A percentile compares a stretch with the other conserved stretches of the same genome.
Evolutionary conservation across 2,797 vertebrate species (phyloP).

Genomic region (Hypotaenidia philippensis): DNA sequence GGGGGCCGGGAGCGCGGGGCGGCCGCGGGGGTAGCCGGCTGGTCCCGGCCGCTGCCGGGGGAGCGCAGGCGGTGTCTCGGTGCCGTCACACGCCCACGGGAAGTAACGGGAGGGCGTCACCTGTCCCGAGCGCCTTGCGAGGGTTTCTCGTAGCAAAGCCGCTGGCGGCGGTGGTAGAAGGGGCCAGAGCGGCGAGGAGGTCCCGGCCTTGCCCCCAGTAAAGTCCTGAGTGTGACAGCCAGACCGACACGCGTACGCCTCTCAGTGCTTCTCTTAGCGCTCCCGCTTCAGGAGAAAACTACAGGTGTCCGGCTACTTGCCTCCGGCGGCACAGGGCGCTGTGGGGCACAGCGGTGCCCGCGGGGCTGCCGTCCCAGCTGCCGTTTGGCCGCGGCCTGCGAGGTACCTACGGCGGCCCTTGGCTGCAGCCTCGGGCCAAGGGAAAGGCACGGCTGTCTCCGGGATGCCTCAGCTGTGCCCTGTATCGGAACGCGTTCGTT

Average conservation of each 20-base stretch:
- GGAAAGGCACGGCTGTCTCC: background rate
- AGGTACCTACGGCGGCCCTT: too few relatives aligned
- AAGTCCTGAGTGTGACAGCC: background rate
- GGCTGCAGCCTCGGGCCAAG: background rate
- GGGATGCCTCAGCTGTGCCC: background rate
- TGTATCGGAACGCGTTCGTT: too few relatives aligned
- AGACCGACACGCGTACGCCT: accelerated
- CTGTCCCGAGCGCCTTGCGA: background rate
- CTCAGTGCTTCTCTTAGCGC: background rate
- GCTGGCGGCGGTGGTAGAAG: accelerated
- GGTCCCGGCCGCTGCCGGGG: accelerated
- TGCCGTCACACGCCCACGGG: background rate
- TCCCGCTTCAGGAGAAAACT: background rate
- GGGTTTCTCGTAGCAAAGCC: background rate
- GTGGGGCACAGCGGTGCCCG: background rate
- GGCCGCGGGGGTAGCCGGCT: too few relatives aligned
- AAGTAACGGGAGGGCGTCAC: background rate
- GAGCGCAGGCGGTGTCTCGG: background rate
- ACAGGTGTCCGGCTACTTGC: background rate
- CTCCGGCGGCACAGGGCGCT: too few relatives aligned
- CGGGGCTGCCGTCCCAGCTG: too few relatives aligned
- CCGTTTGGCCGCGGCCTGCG: too few relatives aligned
- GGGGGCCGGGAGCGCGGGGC: background rate
- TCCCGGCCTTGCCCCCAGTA: background rate
- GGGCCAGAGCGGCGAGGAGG: background rate